phyloP scores from a whole-genome alignment of 2,888 invertebrate genomes.

The Clistopyga incitator region DNA sequence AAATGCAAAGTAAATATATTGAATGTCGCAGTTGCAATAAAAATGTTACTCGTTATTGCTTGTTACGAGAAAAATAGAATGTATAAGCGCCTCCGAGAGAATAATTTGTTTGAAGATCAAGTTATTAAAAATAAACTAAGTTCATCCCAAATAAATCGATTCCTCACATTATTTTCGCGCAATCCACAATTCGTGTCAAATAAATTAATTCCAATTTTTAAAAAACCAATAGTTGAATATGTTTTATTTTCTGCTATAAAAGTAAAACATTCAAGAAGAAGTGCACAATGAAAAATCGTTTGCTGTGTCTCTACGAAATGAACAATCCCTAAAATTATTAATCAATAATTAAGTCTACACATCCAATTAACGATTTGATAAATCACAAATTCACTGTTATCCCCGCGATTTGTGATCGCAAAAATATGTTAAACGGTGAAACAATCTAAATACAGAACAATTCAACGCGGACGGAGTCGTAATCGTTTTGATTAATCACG shows the following conservation, averaged over 20 bases:
- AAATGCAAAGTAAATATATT: slow-evolving; percentile 5
- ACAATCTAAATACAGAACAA: slow-evolving; percentile 6
- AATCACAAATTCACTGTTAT: neutral
- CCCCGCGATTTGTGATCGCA: neutral
- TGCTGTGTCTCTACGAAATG: too few relatives aligned
- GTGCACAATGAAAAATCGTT: too few relatives aligned
- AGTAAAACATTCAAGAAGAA: too few relatives aligned
- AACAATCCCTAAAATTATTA: too few relatives aligned
- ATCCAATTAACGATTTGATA: neutral
- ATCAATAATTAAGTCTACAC: neutral
- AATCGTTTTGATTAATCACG: slow-evolving; percentile 12
- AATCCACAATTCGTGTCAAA: too few relatives aligned
- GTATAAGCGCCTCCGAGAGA: neutral
- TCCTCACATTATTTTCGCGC: too few relatives aligned
- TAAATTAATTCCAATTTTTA: too few relatives aligned
- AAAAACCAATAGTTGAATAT: neutral
- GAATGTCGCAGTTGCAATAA: neutral
- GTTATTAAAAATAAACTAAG: neutral
- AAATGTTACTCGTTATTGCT: neutral
- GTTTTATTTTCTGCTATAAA: neutral
- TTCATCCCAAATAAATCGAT: too few relatives aligned
- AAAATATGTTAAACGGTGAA: neutral
- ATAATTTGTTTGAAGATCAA: neutral
- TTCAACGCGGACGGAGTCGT: neutral
- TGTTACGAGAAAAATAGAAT: slow-evolving; percentile 1